Base-by-base conservation (phyloP, 1,140 invertebrate species). In the Pogonus chalceus region DNA sequence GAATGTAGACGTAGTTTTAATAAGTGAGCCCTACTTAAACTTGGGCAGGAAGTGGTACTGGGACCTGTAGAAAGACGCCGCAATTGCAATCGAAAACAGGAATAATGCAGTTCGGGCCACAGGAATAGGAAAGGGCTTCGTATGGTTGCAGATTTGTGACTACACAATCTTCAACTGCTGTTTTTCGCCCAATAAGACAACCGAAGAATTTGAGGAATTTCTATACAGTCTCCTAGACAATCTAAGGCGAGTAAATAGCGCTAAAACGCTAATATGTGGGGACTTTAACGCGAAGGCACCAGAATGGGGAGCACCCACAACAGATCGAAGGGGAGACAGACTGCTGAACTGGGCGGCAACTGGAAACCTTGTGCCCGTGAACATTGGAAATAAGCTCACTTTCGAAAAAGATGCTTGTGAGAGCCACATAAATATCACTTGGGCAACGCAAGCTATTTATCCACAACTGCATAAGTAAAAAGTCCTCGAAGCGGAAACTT, bases 241-340 rank as follows among this genome's bases (percentile, higher is more conserved):
- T 14, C 4, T 31, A 4, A 4, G 26, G 4, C 4, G 26, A 14
- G 4, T 7, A 31, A n/a, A n/a, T n/a, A 31, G 26, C 4, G 14
- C 4, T 4, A 14, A 31, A 31, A 31, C 14, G 4, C 14, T 60
- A 2, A 43, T 65, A 0, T 57, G 46, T 1, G 60, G 61, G 2
- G 58, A 64, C 20, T 57, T 62, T 10, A 65, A 65, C 48, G 53
- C 59, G 2, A 57, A 37, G 26, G 53, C 61, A 0, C 9, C 37
- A 9, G 61, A 65, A 16, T 63, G 59, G 58, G 59, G 63, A 1
- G 59, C 56, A 55, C 0, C 50, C 1, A 2, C 16, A 2, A 20
- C 58, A 0, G 49, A 62, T 46, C 52, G 51, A 3, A 58, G 55
- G 53, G 61, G 60, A 0, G 22, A 20, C 18, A 39, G 51, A 10